A percentile compares a stretch with the other conserved stretches of the same genome.
These are phyloP conservation scores for Microcebus murinus DNA, from an alignment of 2,113 vertebrate genomes.

Conservation along the genomic window DNA sequence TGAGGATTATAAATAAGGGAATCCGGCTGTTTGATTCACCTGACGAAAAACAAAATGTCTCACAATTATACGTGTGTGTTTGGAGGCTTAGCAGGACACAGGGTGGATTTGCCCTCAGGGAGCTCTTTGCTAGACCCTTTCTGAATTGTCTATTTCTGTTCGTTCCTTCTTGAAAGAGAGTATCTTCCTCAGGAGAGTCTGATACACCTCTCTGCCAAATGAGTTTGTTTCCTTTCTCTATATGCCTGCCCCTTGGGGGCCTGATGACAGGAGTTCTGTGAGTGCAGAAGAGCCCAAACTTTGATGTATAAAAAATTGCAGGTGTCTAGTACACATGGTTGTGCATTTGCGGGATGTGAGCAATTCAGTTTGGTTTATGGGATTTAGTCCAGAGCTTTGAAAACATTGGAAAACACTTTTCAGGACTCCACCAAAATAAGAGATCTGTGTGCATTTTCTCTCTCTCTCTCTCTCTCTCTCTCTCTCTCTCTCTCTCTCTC, in stretches of 20 bases:
- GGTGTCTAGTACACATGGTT: neutral
- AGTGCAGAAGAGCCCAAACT: neutral
- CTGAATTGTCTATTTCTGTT: neutral
- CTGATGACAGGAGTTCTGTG: neutral
- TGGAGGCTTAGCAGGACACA: neutral
- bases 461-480: neutral
- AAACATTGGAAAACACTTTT: conserved; percentile 41
- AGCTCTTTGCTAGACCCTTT: neutral
- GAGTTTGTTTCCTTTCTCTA: neutral
- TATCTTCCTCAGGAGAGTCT: neutral
- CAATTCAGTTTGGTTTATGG: neutral
- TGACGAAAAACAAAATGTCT: neutral
- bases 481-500: no score
- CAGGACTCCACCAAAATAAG: neutral
- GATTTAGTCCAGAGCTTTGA: conserved; percentile 50
- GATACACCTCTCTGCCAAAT: neutral
- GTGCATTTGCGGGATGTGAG: neutral
- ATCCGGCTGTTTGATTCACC: neutral
- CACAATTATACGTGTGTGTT: neutral
- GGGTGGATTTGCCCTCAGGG: neutral
- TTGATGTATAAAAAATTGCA: neutral
- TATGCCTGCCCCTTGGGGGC: neutral
- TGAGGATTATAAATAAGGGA: neutral
- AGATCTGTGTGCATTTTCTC: neutral
- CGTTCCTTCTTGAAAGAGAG: conserved; percentile 7